A percentile compares a stretch with the other conserved stretches of the same genome.
Evolutionary conservation across 2,888 invertebrate species (phyloP).

Genomic region (Eretmocerus hayati): DNA sequence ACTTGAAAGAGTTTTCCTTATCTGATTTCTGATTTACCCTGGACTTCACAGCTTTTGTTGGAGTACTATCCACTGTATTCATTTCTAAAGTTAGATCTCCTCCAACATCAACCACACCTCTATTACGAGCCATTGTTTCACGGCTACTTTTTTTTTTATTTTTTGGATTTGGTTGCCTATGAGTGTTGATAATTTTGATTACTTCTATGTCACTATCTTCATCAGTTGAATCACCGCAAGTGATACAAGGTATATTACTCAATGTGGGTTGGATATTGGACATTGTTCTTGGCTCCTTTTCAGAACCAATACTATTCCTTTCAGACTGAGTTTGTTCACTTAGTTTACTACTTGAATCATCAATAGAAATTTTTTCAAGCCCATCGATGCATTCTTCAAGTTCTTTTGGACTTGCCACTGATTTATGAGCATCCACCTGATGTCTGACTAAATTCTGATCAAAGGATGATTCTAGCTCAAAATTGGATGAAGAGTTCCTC

Average conservation of each 20-base stretch:
- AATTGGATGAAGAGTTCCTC: neutral
- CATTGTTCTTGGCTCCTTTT: too few relatives aligned
- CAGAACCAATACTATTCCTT: neutral
- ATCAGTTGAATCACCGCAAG: slow-evolving; percentile 1
- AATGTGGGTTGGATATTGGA: too few relatives aligned
- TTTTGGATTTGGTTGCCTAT: neutral
- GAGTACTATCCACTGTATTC: too few relatives aligned
- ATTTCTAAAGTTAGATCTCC: too few relatives aligned
- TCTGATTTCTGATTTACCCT: neutral
- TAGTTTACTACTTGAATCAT: neutral
- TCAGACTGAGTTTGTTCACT: neutral
- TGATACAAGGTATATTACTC: neutral
- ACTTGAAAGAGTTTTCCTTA: neutral
- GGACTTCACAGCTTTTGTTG: neutral
- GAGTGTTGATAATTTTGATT: slow-evolving; percentile 1
- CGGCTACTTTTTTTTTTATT: neutral
- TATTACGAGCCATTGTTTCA: neutral
- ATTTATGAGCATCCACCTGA: neutral
- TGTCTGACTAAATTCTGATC: neutral
- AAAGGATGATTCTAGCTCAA: neutral
- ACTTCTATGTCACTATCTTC: slow-evolving; percentile 6
- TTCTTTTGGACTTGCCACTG: neutral
- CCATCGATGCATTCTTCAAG: neutral
- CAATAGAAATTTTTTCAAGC: neutral
- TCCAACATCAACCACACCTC: too few relatives aligned